These are phyloP conservation scores for Drosophila maculinotata DNA, from an alignment of 2,888 invertebrate genomes.

Conservation along the genomic window DNA sequence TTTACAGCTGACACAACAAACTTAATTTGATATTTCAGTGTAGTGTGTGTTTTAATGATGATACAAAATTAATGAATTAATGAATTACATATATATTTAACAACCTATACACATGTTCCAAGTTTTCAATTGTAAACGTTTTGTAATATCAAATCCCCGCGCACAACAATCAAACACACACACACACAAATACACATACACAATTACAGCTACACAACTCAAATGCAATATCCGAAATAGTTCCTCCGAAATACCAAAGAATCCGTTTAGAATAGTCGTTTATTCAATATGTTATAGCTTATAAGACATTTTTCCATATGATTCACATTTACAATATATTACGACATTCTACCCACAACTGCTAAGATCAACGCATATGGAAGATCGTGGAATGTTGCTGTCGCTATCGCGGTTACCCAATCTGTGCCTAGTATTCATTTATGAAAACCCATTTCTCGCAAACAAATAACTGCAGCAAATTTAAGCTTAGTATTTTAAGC, in stretches of 20 bases:
- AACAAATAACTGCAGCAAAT: conserved; percentile 31
- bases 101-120: conserved; percentile 83
- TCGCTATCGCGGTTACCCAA: conserved; percentile 86
- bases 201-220: conserved; percentile 44
- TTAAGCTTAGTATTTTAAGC: conserved; percentile 52
- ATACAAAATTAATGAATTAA: conserved; percentile 48
- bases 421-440: conserved; percentile 85
- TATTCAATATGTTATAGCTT: conserved; percentile 40
- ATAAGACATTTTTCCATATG: conserved; percentile 39
- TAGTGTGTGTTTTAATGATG: conserved; percentile 80
- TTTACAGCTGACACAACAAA: conserved; percentile 47
- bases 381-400: conserved; percentile 85
- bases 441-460: conserved; percentile 47
- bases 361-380: conserved; percentile 77
- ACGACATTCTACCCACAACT: conserved; percentile 45
- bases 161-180: conserved; percentile 67
- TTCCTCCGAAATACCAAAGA: conserved; percentile 23
- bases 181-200: conserved; percentile 61
- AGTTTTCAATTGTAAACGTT: conserved; percentile 60
- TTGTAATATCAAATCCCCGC: conserved; percentile 57
- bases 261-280: conserved; percentile 5
- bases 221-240: conserved; percentile 33
- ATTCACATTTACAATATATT: conserved; percentile 20
- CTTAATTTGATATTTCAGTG: conserved; percentile 60
- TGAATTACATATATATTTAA: conserved; percentile 58